Evolutionary conservation across 2,113 vertebrate genomes (phyloP).

Genomic region (Rhinichthys klamathensis): DNA sequence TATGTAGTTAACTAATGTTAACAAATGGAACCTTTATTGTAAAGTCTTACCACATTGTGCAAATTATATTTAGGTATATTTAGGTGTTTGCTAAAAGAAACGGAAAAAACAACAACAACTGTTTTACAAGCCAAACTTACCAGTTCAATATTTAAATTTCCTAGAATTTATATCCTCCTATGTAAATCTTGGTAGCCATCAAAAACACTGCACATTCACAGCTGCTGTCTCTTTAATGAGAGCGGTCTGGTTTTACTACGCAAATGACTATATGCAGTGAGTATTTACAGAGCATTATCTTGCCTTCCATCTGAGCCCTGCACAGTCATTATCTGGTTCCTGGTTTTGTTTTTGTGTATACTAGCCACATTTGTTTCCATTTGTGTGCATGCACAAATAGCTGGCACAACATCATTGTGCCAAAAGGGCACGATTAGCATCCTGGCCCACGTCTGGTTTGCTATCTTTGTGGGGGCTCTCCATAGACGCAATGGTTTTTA

Average conservation of each 20-base stretch:
- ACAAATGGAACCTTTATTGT: no score
- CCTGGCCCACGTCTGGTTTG: neutral
- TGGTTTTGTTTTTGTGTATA: constrained; percentile 42
- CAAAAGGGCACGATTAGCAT: constrained; percentile 30
- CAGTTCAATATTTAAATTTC: neutral
- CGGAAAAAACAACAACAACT: neutral
- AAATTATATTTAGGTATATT: neutral
- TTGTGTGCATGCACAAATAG: constrained; percentile 32
- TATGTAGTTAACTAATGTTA: no score
- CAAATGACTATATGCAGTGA: constrained; percentile 21
- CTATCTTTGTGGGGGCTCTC: no score
- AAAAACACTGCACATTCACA: constrained; percentile 12
- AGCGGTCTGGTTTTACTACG: constrained; percentile 17
- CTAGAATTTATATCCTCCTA: neutral
- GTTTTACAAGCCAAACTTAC: neutral
- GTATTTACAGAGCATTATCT: constrained; percentile 44
- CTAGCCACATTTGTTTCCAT: constrained; percentile 30
- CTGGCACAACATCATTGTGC: constrained; percentile 10
- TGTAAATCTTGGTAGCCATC: neutral
- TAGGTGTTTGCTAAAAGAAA: neutral
- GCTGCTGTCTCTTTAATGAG: neutral
- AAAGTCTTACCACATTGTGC: neutral
- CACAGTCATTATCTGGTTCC: constrained; percentile 9
- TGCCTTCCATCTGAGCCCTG: constrained; percentile 26
- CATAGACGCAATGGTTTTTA: no score